phyloP scores from a whole-genome alignment of 2,797 vertebrate genomes.

The Alauda arvensis region DNA sequence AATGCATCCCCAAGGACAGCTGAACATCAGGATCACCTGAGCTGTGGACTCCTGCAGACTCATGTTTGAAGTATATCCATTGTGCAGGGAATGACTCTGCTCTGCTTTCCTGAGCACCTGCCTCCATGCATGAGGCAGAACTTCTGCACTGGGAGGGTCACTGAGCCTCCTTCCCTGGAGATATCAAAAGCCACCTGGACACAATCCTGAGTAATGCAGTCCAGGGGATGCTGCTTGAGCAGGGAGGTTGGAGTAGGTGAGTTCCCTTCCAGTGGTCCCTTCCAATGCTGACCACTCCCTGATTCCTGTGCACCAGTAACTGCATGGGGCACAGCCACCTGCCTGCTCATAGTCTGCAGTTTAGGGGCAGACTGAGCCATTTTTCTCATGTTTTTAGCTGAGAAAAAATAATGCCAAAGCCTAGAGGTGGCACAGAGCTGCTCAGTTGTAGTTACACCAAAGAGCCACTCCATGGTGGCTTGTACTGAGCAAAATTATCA shows the following conservation, averaged over 20 bases:
- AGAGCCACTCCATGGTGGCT: rapidly evolving
- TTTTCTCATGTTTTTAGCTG: not conserved
- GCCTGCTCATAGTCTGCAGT: rapidly evolving
- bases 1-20: not conserved
- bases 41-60: not conserved
- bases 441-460: not conserved
- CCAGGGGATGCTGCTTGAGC: not conserved
- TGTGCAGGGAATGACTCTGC: not conserved
- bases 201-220: not conserved
- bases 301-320: not conserved
- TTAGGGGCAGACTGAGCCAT: not conserved
- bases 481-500: not conserved
- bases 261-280: not conserved
- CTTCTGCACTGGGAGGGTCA: not conserved
- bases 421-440: not conserved
- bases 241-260: not conserved
- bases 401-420: not conserved
- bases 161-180: not conserved
- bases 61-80: rapidly evolving
- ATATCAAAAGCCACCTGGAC: not conserved
- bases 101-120: not conserved
- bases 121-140: not conserved
- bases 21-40: not conserved
- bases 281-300: not conserved
- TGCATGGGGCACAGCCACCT: not conserved